Evolutionary conservation across 2,888 invertebrate genomes (phyloP), one percentile per base, ranked within the genome.

Genomic region (Spisula solida): DNA sequence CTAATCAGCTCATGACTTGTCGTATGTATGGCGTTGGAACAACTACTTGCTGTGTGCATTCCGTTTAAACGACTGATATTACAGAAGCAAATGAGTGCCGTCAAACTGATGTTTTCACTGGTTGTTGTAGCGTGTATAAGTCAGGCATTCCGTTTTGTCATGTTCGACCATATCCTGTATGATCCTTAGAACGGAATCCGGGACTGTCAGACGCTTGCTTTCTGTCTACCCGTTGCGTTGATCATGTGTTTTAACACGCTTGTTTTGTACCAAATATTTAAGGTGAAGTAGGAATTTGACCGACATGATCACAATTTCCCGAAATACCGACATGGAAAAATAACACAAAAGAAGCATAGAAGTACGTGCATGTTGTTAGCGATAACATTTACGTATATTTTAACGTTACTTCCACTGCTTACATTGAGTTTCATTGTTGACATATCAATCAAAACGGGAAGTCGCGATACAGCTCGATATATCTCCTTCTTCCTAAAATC

Each of bases 1-100:
- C 89, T 96, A 14, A 96, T 96, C 95, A 95, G 95, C 8, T 94
- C 95, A 1, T 96, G 96, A 96, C 91, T 96, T n/a, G 94, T 96
- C n/a, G 96, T 96, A n/a, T 94, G 95, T 51, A 95, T 96, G 95
- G 95, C 96, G 0, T 55, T 94, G 25, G 96, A 96, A 85, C 89
- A 96, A 12, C 91, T 95, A 34, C 91, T 96, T 41, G 96, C 95
- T 16, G 95, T 96, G 16, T 95, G 95, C 88, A 94, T 94, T 82
- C 96, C 96, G 1, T 95, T 96, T 91, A 94, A 94, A 85, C 95
- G 94, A 80, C 90, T 94, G 75, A 81, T 93, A 25, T 90, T 95
- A 80, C 94, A 95, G 81, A 93, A 92, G n/a, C 95, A 95, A 82
- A 93, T 92, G 0, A 95, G 95, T 8, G 95, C 96, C 1, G 93